phyloP scores from a whole-genome alignment of 1,140 invertebrate genomes.

The Caenorhabditis brenneri region DNA sequence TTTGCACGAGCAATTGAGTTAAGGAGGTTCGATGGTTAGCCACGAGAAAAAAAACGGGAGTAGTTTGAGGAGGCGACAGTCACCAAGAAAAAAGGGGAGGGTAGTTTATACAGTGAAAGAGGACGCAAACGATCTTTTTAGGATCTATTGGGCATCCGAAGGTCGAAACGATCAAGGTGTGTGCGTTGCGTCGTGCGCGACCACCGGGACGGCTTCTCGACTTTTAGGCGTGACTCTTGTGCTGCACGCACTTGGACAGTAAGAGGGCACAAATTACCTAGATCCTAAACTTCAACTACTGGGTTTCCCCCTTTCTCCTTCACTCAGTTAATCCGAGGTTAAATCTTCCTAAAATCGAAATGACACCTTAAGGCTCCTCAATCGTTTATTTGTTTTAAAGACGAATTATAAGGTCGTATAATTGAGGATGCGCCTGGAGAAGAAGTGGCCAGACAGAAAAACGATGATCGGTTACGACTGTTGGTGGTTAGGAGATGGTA shows the following conservation, averaged over 20 bases:
- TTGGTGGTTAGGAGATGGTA: slow-evolving; percentile 34
- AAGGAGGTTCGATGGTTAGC: slow-evolving; percentile 29
- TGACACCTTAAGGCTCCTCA: not conserved
- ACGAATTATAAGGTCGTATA: slow-evolving; percentile 38
- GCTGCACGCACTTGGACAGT: not conserved
- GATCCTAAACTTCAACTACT: not conserved
- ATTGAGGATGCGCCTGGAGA: slow-evolving; percentile 23
- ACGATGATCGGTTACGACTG: slow-evolving; percentile 37
- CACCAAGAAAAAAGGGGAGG: slow-evolving; percentile 2
- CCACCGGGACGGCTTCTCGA: slow-evolving; percentile 32
- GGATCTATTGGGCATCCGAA: slow-evolving; percentile 42
- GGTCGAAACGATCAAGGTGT: slow-evolving; percentile 43
- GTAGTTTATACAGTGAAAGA: slow-evolving; percentile 41
- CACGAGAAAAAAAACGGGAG: slow-evolving; percentile 17
- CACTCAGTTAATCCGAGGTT: not conserved
- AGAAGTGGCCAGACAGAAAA: not conserved
- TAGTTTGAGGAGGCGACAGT: slow-evolving; percentile 30
- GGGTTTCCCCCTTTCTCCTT: not conserved
- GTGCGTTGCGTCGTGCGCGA: slow-evolving; percentile 25
- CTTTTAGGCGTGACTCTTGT: slow-evolving; percentile 28
- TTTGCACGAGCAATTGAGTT: slow-evolving; percentile 43
- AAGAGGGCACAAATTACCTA: not conserved
- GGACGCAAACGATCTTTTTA: slow-evolving; percentile 40
- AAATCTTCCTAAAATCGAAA: not conserved
- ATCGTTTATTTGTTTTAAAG: slow-evolving; percentile 40